Conservation (phyloP, 2,797 vertebrate genomes). For the Lemur catta region DNA sequence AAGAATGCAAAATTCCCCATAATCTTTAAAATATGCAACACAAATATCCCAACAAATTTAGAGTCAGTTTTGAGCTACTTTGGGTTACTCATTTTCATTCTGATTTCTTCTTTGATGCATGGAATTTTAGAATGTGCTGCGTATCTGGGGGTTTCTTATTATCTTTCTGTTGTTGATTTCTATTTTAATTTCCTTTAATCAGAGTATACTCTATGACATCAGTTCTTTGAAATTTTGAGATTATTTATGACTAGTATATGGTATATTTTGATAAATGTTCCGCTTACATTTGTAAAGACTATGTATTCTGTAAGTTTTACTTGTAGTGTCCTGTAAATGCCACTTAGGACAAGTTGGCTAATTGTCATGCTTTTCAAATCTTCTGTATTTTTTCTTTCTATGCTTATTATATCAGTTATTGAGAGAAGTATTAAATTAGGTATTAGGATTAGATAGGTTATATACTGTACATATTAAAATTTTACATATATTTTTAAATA, state of each 20-base stretch:
- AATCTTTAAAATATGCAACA: background rate
- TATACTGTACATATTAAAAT: background rate
- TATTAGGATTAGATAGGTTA: background rate
- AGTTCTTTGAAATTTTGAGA: slow-evolving; percentile 23
- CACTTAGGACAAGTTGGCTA: background rate
- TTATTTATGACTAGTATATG: background rate
- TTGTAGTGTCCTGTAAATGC: background rate
- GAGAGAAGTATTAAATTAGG: background rate
- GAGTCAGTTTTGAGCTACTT: background rate
- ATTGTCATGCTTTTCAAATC: background rate
- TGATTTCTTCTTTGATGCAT: slow-evolving; percentile 1
- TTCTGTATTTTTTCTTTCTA: background rate
- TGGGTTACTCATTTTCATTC: background rate
- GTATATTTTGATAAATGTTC: background rate
- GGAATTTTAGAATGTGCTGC: background rate
- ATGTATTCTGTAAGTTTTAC: background rate
- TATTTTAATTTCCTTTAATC: slow-evolving; percentile 26
- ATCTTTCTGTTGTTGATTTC: background rate
- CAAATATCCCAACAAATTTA: background rate
- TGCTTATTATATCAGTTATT: background rate
- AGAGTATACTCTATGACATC: background rate
- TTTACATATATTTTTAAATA: background rate
- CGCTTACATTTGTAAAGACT: background rate
- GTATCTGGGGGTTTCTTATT: background rate
- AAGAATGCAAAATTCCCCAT: background rate